A percentile compares a stretch with the other conserved stretches of the same genome.
phyloP scores from a whole-genome alignment of 2,888 invertebrate species.

The Oxyscelio sp. region DNA sequence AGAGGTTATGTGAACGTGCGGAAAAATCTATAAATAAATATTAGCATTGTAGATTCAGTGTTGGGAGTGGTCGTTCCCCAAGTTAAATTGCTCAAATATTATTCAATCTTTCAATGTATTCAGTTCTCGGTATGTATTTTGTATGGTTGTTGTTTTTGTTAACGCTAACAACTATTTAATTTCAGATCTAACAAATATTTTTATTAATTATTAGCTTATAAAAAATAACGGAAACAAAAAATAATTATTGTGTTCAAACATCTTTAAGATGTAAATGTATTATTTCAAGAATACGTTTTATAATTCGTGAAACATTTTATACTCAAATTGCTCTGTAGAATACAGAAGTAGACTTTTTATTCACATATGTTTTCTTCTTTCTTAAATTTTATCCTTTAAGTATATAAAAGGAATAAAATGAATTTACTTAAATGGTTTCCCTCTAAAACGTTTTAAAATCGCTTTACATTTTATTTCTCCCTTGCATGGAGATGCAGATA shows the following conservation, averaged over 20 bases:
- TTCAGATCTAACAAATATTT: too few species aligned
- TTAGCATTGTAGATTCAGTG: not conserved
- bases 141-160: too few species aligned
- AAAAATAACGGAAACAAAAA: too few species aligned
- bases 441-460: slow-evolving; percentile 9
- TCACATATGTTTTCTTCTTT: not conserved
- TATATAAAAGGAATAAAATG: slow-evolving; percentile 16
- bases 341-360: slow-evolving; percentile 4
- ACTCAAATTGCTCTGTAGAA: not conserved
- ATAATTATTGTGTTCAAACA: too few species aligned
- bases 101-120: too few species aligned
- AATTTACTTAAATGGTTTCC: slow-evolving; percentile 24
- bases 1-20: slow-evolving; percentile 6
- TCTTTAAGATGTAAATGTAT: too few species aligned
- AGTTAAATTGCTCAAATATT: not conserved
- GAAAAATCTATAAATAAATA: slow-evolving; percentile 31
- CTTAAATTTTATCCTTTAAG: slow-evolving; percentile 7
- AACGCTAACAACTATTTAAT: too few species aligned
- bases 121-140: too few species aligned
- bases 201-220: too few species aligned
- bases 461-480: slow-evolving; percentile 26
- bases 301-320: too few species aligned
- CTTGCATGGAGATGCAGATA: slow-evolving; percentile 41
- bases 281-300: too few species aligned
- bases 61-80: slow-evolving; percentile 5